Evolutionary conservation across 2,888 invertebrate genomes (phyloP).

Genomic region (Eugnorisma glareosa): DNA sequence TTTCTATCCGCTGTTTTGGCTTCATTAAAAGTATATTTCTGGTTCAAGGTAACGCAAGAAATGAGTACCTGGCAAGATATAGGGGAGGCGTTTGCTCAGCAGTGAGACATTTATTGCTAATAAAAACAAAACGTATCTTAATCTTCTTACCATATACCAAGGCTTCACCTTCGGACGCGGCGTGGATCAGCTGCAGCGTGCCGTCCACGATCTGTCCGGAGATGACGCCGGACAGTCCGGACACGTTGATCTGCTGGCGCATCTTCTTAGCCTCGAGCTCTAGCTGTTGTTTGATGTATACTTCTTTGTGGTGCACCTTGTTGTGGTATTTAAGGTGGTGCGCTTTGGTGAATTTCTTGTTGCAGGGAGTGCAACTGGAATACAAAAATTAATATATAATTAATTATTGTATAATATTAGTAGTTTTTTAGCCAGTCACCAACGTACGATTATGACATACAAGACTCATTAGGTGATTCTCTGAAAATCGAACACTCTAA

Average conservation of each 20-base stretch:
- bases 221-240: constrained; percentile 82
- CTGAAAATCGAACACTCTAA: neutral
- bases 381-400: too few relatives aligned
- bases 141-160: constrained; percentile 20
- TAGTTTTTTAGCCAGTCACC: neutral
- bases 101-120: too few relatives aligned
- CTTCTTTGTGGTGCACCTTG: constrained; percentile 89
- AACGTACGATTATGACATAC: neutral
- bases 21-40: neutral
- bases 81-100: too few relatives aligned
- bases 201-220: constrained; percentile 87
- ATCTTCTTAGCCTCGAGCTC: constrained; percentile 87
- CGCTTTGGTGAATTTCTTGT: constrained; percentile 89
- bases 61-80: neutral
- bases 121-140: neutral
- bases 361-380: constrained; percentile 84
- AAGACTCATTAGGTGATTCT: too few relatives aligned
- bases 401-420: neutral
- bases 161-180: constrained; percentile 77
- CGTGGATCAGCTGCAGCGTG: constrained; percentile 80
- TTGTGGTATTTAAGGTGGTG: constrained; percentile 90
- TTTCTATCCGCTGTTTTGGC: neutral
- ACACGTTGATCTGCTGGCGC: constrained; percentile 84
- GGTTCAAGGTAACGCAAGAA: neutral
- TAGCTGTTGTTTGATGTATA: constrained; percentile 86